Conservation (phyloP, 1,140 invertebrate genomes). For the Aporrectodea caliginosa region DNA sequence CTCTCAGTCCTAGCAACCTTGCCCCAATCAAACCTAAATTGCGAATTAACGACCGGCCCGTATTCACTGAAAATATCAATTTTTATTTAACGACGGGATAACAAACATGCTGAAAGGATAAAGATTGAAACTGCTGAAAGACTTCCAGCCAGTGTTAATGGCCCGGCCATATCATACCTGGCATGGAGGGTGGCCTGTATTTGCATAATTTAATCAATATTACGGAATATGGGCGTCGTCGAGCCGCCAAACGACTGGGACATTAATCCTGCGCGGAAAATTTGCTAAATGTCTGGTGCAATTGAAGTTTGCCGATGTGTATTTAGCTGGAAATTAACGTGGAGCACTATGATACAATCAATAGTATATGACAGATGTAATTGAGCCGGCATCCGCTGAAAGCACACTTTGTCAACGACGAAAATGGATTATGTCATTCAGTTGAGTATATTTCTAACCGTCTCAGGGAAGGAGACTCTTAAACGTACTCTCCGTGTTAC, state of each 20-base stretch:
- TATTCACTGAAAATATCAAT: not conserved
- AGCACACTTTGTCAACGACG: not conserved
- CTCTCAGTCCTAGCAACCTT: too few species aligned
- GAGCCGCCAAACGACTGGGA: not conserved
- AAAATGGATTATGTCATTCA: slow-evolving; percentile 1
- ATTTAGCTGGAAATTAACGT: not conserved
- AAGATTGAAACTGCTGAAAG: not conserved
- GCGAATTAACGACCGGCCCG: too few species aligned
- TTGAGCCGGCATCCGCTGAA: not conserved
- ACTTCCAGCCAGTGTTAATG: not conserved
- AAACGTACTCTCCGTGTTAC: too few species aligned
- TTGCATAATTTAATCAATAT: slow-evolving; percentile 1
- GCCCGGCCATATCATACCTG: not conserved
- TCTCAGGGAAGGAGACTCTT: too few species aligned
- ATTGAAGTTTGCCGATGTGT: not conserved
- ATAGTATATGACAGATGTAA: slow-evolving; percentile 3
- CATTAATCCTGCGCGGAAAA: not conserved
- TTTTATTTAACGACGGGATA: not conserved
- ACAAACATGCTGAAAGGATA: not conserved
- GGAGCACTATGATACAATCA: not conserved
- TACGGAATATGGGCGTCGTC: not conserved
- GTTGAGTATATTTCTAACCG: not conserved
- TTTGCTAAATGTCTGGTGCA: not conserved
- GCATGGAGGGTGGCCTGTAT: not conserved
- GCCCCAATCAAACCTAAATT: too few species aligned